Percentiles rank a stretch among this genome's conserved stretches.
Conservation (phyloP, 2,113 vertebrate species). For the Podiceps cristatus region DNA sequence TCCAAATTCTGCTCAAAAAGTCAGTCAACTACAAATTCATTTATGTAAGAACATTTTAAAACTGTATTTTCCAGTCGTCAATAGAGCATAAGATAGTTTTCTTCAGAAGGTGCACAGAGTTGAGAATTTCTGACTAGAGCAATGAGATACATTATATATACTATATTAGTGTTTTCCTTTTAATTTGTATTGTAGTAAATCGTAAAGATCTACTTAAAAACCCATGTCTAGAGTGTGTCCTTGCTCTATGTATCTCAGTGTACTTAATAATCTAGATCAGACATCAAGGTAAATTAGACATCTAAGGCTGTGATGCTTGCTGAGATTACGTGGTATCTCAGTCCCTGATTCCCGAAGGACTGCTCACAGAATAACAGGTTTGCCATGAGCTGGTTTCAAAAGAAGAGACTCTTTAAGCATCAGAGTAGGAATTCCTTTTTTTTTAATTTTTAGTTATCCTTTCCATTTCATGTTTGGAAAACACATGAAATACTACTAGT, state of each 20-base stretch:
- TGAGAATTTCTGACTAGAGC: neutral
- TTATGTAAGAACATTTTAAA: neutral
- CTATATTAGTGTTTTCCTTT: neutral
- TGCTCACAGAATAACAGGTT: neutral
- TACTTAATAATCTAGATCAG: neutral
- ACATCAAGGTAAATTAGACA: neutral
- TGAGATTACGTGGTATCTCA: neutral
- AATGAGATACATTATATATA: neutral
- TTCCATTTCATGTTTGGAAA: neutral
- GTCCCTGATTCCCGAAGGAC: neutral
- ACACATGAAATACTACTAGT: neutral
- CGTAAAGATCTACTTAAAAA: neutral
- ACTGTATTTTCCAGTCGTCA: neutral
- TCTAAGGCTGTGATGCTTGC: neutral
- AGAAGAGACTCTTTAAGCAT: neutral
- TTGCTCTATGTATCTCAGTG: neutral
- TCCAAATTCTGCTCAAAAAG: neutral
- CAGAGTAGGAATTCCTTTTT: neutral
- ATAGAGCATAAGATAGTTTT: neutral
- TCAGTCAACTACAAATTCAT: neutral
- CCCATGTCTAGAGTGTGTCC: neutral
- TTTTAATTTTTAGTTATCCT: neutral
- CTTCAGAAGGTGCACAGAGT: neutral
- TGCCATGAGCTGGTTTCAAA: neutral
- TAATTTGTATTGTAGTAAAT: neutral